Evolutionary conservation across 2,113 vertebrate species (phyloP).

Genomic region (Heteronetta atricapilla): DNA sequence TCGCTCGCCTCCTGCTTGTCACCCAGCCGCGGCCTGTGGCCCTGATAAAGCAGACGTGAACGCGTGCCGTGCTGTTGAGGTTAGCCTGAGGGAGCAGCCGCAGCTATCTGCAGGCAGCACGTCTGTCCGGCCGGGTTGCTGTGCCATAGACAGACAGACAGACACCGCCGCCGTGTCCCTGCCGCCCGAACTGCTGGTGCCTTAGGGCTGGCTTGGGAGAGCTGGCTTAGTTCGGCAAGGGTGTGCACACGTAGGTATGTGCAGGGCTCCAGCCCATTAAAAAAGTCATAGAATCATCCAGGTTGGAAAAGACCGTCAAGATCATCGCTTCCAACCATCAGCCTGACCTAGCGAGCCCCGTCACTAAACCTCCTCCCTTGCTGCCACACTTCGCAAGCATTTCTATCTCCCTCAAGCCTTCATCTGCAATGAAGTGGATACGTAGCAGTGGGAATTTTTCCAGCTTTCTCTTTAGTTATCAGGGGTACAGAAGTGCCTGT

Average conservation of each 20-base stretch:
- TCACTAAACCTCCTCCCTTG: background rate
- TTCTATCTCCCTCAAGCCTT: background rate
- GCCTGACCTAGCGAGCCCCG: background rate
- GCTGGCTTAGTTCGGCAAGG: too few species aligned
- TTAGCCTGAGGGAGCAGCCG: background rate
- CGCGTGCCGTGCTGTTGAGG: fast-evolving
- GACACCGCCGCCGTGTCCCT: too few species aligned
- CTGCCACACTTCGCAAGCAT: background rate
- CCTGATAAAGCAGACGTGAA: background rate
- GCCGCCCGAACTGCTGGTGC: background rate
- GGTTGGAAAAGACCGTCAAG: background rate
- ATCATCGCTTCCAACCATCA: background rate
- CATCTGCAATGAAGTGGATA: background rate
- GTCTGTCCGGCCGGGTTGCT: background rate
- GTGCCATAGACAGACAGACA: background rate
- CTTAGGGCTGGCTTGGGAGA: too few species aligned
- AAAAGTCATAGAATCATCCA: background rate
- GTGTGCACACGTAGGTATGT: too few species aligned
- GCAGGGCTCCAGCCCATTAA: background rate
- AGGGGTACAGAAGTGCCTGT: background rate
- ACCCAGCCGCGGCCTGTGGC: background rate
- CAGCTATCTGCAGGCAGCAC: background rate
- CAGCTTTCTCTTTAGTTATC: background rate
- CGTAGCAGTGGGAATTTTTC: background rate
- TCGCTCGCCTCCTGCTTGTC: background rate